Percentiles rank a stretch among this genome's conserved stretches.
Evolutionary conservation across 2,888 invertebrate species (phyloP).

Genomic region (Caenorhabditis plicata): DNA sequence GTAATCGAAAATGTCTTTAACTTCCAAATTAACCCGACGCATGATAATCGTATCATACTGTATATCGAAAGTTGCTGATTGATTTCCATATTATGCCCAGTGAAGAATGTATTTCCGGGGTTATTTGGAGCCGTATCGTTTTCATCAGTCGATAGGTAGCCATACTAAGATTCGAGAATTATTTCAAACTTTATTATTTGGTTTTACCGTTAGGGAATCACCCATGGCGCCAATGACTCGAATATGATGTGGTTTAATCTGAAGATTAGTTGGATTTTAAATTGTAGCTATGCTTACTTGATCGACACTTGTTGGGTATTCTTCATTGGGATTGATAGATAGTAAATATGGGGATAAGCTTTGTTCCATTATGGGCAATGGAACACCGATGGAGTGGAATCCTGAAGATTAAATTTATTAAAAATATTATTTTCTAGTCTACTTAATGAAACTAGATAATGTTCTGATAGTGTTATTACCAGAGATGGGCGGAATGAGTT

Average conservation of each 20-base stretch:
- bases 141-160: no score
- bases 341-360: not conserved
- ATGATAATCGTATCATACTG: constrained; percentile 3
- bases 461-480: no score
- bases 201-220: constrained; percentile 47
- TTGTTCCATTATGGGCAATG: not conserved
- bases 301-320: not conserved
- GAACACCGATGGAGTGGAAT: no score
- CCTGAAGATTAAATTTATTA: no score
- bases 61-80: constrained; percentile 25
- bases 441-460: no score
- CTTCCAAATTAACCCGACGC: not conserved
- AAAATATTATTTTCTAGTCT: no score
- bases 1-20: constrained; percentile 72
- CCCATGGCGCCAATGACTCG: constrained; percentile 46
- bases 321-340: not conserved
- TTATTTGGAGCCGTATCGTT: constrained; percentile 5
- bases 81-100: constrained; percentile 16
- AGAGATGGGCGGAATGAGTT: no score
- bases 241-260: constrained; percentile 34
- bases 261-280: not conserved
- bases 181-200: no score
- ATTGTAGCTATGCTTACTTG: not conserved
- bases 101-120: constrained; percentile 25
- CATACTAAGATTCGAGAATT: no score